Conservation (phyloP, 2,888 invertebrate species). For the Sinelater perroti region DNA sequence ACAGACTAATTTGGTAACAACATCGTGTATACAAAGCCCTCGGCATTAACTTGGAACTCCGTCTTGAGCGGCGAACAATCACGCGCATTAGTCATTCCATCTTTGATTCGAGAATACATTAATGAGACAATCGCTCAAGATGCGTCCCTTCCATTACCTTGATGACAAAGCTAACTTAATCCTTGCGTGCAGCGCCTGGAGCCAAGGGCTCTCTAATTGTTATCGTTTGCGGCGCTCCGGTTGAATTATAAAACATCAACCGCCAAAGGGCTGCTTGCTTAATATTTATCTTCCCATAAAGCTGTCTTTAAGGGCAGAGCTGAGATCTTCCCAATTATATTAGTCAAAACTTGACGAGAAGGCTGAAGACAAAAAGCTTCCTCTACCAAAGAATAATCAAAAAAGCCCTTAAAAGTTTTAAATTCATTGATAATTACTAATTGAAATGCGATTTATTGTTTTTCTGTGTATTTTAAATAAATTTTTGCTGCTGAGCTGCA, state of each 20-base stretch:
- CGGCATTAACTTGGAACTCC: constrained; percentile 42
- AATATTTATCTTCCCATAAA: constrained; percentile 36
- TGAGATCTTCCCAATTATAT: constrained; percentile 1
- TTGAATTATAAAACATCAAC: constrained; percentile 40
- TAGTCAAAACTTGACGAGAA: constrained; percentile 13
- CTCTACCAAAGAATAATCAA: no score
- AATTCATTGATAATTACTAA: no score
- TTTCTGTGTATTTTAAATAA: no score
- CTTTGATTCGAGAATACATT: constrained; percentile 60
- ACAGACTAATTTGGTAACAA: constrained; percentile 47
- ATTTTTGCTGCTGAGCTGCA: no score
- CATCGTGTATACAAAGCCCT: constrained; percentile 42
- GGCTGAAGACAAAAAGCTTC: no score
- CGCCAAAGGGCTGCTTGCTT: constrained; percentile 32
- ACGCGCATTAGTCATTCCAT: constrained; percentile 58
- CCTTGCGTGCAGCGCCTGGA: constrained; percentile 52
- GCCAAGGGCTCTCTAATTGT: constrained; percentile 57
- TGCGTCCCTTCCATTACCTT: constrained; percentile 60
- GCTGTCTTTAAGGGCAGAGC: constrained; percentile 22
- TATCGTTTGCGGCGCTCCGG: constrained; percentile 55
- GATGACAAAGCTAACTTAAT: constrained; percentile 61
- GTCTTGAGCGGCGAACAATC: constrained; percentile 52
- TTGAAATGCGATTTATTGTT: no score
- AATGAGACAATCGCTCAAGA: constrained; percentile 58
- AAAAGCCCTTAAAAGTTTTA: no score